phyloP scores from a whole-genome alignment of 2,888 invertebrate species.

The Euzetes globulus region DNA sequence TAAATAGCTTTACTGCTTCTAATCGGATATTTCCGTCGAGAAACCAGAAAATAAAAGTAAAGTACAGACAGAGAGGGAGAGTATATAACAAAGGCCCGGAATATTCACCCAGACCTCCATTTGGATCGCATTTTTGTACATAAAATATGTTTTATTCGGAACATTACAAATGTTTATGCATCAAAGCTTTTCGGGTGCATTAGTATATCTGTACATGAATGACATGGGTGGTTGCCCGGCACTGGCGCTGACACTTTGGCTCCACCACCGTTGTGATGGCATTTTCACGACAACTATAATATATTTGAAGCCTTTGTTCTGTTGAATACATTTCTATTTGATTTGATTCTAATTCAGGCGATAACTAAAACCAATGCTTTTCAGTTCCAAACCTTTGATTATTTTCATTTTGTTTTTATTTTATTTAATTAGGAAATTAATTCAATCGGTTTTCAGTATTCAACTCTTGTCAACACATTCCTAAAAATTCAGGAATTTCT shows the following conservation, averaged over 20 bases:
- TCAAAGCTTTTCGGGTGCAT: background rate
- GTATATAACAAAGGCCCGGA: background rate
- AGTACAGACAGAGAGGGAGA: background rate
- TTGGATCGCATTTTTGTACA: background rate
- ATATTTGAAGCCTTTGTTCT: background rate
- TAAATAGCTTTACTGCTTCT: slow-evolving; percentile 19
- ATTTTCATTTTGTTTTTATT: background rate
- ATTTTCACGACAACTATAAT: background rate
- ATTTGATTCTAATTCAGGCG: background rate
- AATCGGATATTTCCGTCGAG: background rate
- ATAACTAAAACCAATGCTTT: background rate
- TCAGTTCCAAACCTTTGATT: background rate
- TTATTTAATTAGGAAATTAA: background rate
- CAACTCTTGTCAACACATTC: background rate
- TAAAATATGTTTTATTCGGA: background rate
- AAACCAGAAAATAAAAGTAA: background rate
- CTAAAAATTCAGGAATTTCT: too few relatives aligned
- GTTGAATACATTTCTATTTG: slow-evolving; percentile 8
- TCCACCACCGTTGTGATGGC: background rate
- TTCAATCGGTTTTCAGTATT: background rate
- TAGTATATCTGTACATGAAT: background rate
- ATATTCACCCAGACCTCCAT: background rate
- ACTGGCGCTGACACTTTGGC: background rate
- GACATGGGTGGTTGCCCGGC: slow-evolving; percentile 9
- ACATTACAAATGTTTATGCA: slow-evolving; percentile 2